These are phyloP conservation scores for Cryptoblepharus egeriae DNA, from an alignment of 2,797 vertebrate species.

Conservation along the genomic window DNA sequence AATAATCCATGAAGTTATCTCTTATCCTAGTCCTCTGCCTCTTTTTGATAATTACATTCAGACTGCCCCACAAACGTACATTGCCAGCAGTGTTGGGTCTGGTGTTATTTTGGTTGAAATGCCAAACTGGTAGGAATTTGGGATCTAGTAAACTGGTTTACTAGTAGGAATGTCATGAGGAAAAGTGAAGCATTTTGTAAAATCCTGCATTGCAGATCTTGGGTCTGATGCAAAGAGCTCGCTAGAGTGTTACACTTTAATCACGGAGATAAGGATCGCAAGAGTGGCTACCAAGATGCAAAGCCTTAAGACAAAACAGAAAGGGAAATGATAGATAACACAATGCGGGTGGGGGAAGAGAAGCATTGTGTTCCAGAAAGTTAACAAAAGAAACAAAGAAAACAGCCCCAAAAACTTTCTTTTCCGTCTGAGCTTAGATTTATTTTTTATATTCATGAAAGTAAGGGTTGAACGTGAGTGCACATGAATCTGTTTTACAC, in stretches of 20 bases:
- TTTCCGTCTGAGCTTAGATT: slow-evolving; percentile 37
- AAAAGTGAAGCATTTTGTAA: slow-evolving; percentile 81
- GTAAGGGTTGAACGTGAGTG: slow-evolving; percentile 41
- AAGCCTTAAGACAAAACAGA: slow-evolving; percentile 67
- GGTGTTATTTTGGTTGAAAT: slow-evolving; percentile 77
- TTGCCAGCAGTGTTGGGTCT: slow-evolving; percentile 70
- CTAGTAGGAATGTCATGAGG: slow-evolving; percentile 75
- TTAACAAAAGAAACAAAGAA: slow-evolving; percentile 37
- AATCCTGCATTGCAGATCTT: slow-evolving; percentile 81
- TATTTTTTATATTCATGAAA: slow-evolving; percentile 47
- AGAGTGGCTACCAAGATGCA: slow-evolving; percentile 69
- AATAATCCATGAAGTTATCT: slow-evolving; percentile 29
- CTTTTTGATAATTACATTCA: slow-evolving; percentile 47
- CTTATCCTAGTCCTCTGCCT: slow-evolving; percentile 10
- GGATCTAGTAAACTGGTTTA: no score
- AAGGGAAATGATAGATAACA: slow-evolving; percentile 21
- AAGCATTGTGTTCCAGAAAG: slow-evolving; percentile 50
- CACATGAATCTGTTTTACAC: slow-evolving; percentile 53
- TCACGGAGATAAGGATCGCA: slow-evolving; percentile 82
- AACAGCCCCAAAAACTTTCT: background rate
- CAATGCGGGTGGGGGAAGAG: background rate
- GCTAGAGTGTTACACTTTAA: slow-evolving; percentile 81
- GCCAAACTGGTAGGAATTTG: no score
- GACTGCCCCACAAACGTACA: slow-evolving; percentile 45
- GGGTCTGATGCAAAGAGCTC: slow-evolving; percentile 79